Conservation (phyloP, 2,113 vertebrate species). For the Butorides virescens region DNA sequence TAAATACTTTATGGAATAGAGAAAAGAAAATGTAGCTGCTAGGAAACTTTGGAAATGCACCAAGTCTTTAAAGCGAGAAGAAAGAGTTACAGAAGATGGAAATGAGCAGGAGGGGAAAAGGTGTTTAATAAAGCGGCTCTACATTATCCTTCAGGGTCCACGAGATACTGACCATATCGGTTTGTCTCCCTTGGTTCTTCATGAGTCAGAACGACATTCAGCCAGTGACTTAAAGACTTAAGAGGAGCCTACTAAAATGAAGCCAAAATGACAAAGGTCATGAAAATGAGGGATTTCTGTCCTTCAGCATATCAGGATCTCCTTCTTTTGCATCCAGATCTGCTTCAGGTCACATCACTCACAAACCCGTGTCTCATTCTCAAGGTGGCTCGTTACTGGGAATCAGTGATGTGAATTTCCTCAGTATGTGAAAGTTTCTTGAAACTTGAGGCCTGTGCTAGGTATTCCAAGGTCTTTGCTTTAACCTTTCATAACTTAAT, state of each 20-base stretch:
- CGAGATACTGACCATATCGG: not conserved
- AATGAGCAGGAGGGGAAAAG: not conserved
- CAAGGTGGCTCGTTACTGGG: not conserved
- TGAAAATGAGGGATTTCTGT: not conserved
- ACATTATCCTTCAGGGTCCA: not conserved
- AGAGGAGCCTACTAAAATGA: not conserved
- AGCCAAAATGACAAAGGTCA: not conserved
- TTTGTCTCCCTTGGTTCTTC: not conserved
- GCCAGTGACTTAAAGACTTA: not conserved
- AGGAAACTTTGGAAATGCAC: not conserved
- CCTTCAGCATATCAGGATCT: not conserved
- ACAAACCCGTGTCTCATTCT: not conserved
- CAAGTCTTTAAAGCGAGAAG: not conserved
- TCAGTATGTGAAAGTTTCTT: not conserved
- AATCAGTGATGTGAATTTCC: not conserved
- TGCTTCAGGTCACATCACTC: not conserved
- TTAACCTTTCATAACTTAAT: not conserved
- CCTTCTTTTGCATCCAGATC: not conserved
- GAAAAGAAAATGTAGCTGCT: not conserved
- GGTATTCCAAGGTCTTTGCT: not conserved
- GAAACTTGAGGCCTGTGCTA: not conserved
- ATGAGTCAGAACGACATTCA: not conserved
- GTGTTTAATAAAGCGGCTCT: not conserved
- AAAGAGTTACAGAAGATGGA: not conserved
- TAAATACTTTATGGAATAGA: not conserved